Conservation (phyloP, 2,888 invertebrate species). For the Acanthococcus lagerstroemiae region DNA sequence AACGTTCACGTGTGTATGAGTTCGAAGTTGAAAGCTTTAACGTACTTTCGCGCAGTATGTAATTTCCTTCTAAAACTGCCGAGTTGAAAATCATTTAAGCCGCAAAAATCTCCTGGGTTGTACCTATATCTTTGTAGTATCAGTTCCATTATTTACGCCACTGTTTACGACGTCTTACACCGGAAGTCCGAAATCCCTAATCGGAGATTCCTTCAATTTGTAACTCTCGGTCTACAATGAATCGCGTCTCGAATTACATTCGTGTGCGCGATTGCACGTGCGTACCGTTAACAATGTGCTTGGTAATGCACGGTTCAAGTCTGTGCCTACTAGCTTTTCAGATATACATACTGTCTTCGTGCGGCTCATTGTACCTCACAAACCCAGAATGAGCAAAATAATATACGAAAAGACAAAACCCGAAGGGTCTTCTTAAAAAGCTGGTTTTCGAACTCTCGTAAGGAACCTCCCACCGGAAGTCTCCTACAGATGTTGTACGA, state of each 20-base stretch:
- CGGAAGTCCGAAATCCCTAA: neutral
- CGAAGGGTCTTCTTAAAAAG: constrained; percentile 5
- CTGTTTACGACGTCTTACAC: neutral
- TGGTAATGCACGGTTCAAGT: neutral
- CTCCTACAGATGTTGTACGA: constrained; percentile 26
- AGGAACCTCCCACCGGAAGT: constrained; percentile 28
- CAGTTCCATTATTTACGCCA: no score
- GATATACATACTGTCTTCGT: no score
- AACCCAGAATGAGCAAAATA: constrained; percentile 1
- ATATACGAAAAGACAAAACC: neutral
- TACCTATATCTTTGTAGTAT: no score
- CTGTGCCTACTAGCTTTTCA: neutral
- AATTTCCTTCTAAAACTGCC: no score
- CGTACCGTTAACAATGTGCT: constrained; percentile 21
- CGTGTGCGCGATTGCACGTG: constrained; percentile 31
- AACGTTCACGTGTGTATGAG: no score
- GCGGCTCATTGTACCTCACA: neutral
- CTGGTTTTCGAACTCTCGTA: constrained; percentile 5
- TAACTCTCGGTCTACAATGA: constrained; percentile 8
- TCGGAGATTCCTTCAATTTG: neutral
- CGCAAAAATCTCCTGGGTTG: no score
- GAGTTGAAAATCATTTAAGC: no score
- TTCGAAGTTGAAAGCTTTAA: no score
- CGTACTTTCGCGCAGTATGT: no score
- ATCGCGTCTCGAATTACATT: constrained; percentile 20